Percentiles rank a stretch among this genome's conserved stretches.
phyloP scores from a whole-genome alignment of 23 tunicate species.

The Styela clava region DNA sequence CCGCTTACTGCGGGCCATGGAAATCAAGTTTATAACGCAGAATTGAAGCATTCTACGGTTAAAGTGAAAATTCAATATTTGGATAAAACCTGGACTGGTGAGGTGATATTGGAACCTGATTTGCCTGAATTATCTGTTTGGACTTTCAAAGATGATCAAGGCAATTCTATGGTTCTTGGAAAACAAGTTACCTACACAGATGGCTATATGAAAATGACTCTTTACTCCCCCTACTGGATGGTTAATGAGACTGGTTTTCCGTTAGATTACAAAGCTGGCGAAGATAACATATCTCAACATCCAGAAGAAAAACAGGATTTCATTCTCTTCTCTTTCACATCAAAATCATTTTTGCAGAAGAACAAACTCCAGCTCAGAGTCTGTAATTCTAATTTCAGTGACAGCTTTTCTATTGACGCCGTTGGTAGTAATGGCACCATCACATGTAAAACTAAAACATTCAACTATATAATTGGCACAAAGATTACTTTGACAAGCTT shows the following conservation, averaged over 20 bases:
- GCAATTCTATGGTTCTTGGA: constrained; percentile 35
- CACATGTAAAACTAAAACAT: constrained; percentile 51
- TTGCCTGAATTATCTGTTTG: constrained; percentile 47
- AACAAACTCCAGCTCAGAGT: constrained; percentile 69
- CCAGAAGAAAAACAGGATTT: constrained; percentile 49
- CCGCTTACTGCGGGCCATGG: constrained; percentile 46
- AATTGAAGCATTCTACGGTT: constrained; percentile 35
- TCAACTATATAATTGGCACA: constrained; percentile 76
- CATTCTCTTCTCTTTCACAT: constrained; percentile 59
- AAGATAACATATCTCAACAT: constrained; percentile 51
- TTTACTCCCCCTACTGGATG: constrained; percentile 89
- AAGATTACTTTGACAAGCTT: constrained; percentile 72
- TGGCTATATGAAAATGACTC: constrained; percentile 45
- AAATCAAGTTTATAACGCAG: constrained; percentile 44
- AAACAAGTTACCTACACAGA: constrained; percentile 54
- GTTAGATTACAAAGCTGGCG: constrained; percentile 56
- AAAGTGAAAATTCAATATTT: constrained; percentile 41
- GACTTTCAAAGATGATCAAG: constrained; percentile 37
- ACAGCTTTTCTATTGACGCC: constrained; percentile 65
- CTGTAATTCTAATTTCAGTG: constrained; percentile 79
- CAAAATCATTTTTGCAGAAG: constrained; percentile 58
- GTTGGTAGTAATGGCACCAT: constrained; percentile 82
- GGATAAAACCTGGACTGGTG: constrained; percentile 31
- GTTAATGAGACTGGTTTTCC: constrained; percentile 68
- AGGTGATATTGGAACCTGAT: neutral